Percentiles rank a stretch among this genome's conserved stretches.
Evolutionary conservation across 2,888 invertebrate genomes (phyloP).

Genomic region (Elmis aenea): DNA sequence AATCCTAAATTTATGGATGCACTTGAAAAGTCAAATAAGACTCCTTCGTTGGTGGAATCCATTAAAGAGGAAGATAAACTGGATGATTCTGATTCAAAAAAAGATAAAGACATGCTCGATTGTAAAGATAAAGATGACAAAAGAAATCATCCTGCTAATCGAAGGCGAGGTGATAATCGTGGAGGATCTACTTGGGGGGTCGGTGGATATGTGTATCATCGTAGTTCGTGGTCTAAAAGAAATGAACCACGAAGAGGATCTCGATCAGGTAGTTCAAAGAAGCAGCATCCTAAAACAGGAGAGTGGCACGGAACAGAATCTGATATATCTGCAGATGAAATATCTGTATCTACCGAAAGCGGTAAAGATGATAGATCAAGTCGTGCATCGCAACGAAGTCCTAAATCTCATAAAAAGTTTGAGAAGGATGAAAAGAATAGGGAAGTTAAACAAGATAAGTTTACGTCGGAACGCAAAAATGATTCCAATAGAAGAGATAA

Average conservation of each 20-base stretch:
- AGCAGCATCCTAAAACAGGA: conserved; percentile 45
- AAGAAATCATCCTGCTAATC: conserved; percentile 40
- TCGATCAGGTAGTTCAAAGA: conserved; percentile 33
- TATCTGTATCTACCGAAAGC: conserved; percentile 54
- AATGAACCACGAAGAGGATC: conserved; percentile 42
- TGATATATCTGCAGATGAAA: conserved; percentile 70
- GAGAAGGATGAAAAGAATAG: conserved; percentile 59
- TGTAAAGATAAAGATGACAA: conserved; percentile 25
- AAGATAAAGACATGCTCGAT: conserved; percentile 44
- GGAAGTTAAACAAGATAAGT: conserved; percentile 38
- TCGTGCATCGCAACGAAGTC: conserved; percentile 48
- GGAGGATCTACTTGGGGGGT: conserved; percentile 32
- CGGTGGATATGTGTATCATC: conserved; percentile 24
- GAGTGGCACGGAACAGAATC: conserved; percentile 63
- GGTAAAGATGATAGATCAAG: conserved; percentile 51
- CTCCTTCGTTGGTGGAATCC: conserved; percentile 25
- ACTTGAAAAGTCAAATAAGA: conserved; percentile 43
- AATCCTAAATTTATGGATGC: conserved; percentile 47
- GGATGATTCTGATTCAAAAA: conserved; percentile 11
- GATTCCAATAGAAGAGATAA: conserved; percentile 55
- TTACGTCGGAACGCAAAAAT: conserved; percentile 28
- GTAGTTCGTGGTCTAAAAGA: conserved; percentile 35
- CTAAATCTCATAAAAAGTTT: conserved; percentile 48
- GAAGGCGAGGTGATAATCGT: conserved; percentile 46
- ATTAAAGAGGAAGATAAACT: conserved; percentile 37